These are phyloP conservation scores for Hippocampus barbouri DNA, from an alignment of 2,113 vertebrate genomes.

Conservation along the genomic window DNA sequence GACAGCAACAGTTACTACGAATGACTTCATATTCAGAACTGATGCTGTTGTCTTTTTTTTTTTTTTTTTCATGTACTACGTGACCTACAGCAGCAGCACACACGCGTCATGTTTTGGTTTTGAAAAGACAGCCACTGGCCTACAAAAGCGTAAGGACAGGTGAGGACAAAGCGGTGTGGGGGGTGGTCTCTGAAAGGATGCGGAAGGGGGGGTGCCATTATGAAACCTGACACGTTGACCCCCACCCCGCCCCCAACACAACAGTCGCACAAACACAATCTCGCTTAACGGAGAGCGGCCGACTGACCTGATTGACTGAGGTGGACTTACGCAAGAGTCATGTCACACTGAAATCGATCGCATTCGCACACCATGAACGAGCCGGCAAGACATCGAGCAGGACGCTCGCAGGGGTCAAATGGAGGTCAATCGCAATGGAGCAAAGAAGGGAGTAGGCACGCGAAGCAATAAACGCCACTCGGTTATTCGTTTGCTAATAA, in stretches of 20 bases:
- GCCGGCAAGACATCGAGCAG: background rate
- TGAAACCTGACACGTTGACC: background rate
- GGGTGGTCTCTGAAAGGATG: background rate
- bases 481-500: background rate
- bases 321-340: constrained; percentile 3
- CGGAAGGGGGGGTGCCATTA: background rate
- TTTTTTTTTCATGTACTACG: background rate
- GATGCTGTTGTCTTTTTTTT: background rate
- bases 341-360: background rate
- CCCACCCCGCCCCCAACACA: background rate
- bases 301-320: constrained; percentile 1
- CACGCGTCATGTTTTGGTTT: background rate
- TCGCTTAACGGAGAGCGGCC: background rate
- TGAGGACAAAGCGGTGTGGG: background rate
- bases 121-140: background rate
- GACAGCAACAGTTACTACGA: too few species aligned
- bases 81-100: background rate
- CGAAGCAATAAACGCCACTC: background rate
- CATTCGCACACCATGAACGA: background rate
- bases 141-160: background rate
- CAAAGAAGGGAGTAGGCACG: background rate
- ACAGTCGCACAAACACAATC: background rate
- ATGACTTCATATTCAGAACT: too few species aligned
- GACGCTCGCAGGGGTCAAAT: background rate
- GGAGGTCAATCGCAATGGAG: background rate